phyloP scores from a whole-genome alignment of 2,888 invertebrate species.

The Coenonympha glycerion region DNA sequence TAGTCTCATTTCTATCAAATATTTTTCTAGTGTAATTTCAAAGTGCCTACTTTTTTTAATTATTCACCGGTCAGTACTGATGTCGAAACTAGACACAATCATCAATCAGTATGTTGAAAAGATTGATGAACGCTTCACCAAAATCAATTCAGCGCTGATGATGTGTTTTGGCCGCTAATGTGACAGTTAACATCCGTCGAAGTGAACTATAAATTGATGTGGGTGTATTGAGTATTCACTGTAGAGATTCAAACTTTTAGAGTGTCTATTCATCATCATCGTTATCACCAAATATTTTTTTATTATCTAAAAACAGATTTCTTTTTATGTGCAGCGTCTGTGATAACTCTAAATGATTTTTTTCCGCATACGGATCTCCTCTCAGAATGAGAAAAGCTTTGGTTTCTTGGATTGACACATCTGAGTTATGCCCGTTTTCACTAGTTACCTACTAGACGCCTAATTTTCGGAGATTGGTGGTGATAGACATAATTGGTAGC shows the following conservation, averaged over 20 bases:
- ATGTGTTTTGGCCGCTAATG: slow-evolving; percentile 64
- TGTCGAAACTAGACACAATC: slow-evolving; percentile 57
- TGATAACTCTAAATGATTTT: too few species aligned
- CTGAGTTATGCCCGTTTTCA: too few species aligned
- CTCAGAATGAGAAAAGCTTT: too few species aligned
- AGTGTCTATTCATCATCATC: neutral
- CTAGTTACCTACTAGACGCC: too few species aligned
- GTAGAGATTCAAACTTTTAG: neutral
- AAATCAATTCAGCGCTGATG: slow-evolving; percentile 67
- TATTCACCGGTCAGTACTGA: slow-evolving; percentile 68
- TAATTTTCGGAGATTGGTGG: too few species aligned
- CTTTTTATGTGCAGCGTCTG: too few species aligned
- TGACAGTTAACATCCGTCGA: slow-evolving; percentile 64
- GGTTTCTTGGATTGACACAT: too few species aligned
- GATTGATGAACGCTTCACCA: slow-evolving; percentile 64
- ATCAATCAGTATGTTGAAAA: slow-evolving; percentile 70
- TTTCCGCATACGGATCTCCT: too few species aligned
- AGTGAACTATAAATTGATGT: slow-evolving; percentile 31
- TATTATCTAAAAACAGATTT: too few species aligned
- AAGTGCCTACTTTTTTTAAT: slow-evolving; percentile 53
- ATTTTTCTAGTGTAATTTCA: slow-evolving; percentile 1
- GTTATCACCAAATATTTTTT: too few species aligned
- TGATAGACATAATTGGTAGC: too few species aligned
- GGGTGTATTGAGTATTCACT: slow-evolving; percentile 12
- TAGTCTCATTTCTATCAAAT: too few species aligned